phyloP scores from a whole-genome alignment of 2,888 invertebrate genomes.

The Acheta domesticus region DNA sequence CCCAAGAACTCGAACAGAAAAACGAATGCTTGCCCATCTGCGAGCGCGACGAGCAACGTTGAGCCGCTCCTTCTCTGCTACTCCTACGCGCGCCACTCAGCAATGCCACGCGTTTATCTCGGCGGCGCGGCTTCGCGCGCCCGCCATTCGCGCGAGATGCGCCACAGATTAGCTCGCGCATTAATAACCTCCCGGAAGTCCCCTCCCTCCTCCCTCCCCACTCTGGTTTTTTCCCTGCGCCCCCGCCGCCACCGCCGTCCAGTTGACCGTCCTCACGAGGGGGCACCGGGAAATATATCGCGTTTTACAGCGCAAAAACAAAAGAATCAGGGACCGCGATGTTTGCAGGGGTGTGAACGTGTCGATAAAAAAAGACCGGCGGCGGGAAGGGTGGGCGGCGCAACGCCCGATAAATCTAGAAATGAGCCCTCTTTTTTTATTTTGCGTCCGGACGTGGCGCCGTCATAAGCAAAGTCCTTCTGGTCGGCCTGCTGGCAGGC shows the following conservation, averaged over 20 bases:
- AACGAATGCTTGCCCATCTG: no score
- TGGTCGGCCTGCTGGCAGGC: not conserved
- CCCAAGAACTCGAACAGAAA: no score
- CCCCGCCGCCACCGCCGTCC: not conserved
- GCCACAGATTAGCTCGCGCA: not conserved
- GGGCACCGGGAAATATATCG: not conserved
- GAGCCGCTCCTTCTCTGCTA: no score
- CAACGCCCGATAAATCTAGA: not conserved
- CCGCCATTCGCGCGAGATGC: not conserved
- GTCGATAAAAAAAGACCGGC: not conserved
- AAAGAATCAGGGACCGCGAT: not conserved
- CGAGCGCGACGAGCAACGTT: no score
- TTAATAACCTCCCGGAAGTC: conserved; percentile 8
- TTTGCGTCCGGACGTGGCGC: not conserved
- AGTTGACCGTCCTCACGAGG: not conserved
- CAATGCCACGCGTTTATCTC: no score
- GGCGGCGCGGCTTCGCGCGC: no score
- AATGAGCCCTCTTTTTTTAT: not conserved
- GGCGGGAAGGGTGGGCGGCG: not conserved
- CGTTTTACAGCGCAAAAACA: not conserved
- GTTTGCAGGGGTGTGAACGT: conserved; percentile 10
- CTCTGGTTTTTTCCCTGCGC: not conserved
- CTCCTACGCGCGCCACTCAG: no score
- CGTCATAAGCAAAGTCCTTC: not conserved
- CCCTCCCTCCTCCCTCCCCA: not conserved